These are phyloP conservation scores for Ephestia elutella DNA, from an alignment of 1,140 invertebrate species.

Conservation along the genomic window DNA sequence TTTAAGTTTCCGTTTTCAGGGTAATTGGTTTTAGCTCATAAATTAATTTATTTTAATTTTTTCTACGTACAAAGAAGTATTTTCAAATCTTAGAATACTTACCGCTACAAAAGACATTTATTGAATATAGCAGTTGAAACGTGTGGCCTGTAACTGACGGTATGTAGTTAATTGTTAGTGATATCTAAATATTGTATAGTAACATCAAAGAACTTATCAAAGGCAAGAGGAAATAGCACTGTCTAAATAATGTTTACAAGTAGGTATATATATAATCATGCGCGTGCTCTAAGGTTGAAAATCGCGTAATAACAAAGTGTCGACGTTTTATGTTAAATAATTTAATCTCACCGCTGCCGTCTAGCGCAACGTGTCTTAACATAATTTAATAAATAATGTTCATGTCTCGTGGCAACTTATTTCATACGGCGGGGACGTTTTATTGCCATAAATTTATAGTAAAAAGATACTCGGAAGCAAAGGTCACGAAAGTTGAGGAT, in stretches of 20 bases:
- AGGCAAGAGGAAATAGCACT: slow-evolving; percentile 26
- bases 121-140: no score
- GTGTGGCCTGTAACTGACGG: no score
- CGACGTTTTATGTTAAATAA: slow-evolving; percentile 40
- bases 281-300: slow-evolving; percentile 31
- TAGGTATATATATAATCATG: slow-evolving; percentile 32
- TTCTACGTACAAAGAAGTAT: no score
- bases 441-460: slow-evolving; percentile 17
- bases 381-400: slow-evolving; percentile 44
- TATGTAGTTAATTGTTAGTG: no score
- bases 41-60: slow-evolving; percentile 33
- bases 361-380: slow-evolving; percentile 32
- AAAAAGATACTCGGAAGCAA: slow-evolving; percentile 5
- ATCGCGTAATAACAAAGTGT: slow-evolving; percentile 38
- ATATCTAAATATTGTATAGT: slow-evolving; percentile 12
- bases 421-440: slow-evolving; percentile 14
- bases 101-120: no score
- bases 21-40: slow-evolving; percentile 26
- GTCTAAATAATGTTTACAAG: slow-evolving; percentile 27
- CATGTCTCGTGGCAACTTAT: slow-evolving; percentile 29
- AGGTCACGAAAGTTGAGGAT: slow-evolving; percentile 15
- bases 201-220: slow-evolving; percentile 19
- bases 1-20: background rate
- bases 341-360: slow-evolving; percentile 33
- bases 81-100: no score